These are phyloP conservation scores for Hyposmocoma kahamanoa DNA, from an alignment of 1,140 invertebrate species.

Conservation along the genomic window DNA sequence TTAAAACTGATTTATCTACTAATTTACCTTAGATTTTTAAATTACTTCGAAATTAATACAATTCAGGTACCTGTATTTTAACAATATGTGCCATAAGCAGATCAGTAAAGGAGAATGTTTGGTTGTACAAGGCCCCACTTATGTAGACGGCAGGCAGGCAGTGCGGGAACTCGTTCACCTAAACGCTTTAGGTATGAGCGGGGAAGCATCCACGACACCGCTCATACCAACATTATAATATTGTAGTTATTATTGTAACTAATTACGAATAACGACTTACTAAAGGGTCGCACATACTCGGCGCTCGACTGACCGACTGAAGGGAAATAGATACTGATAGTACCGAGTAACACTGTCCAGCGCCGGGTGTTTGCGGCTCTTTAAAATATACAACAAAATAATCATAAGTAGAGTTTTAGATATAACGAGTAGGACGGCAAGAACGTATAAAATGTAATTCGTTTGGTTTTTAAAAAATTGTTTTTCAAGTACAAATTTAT, in stretches of 20 bases:
- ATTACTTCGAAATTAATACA: no score
- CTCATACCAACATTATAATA: slow-evolving; percentile 73
- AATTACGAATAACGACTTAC: slow-evolving; percentile 56
- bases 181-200: slow-evolving; percentile 73
- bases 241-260: slow-evolving; percentile 68
- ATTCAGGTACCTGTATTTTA: no score
- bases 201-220: slow-evolving; percentile 68
- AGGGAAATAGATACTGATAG: background rate
- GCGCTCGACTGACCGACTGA: slow-evolving; percentile 1
- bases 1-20: no score
- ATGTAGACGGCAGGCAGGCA: slow-evolving; percentile 36
- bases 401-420: slow-evolving; percentile 61
- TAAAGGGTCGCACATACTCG: slow-evolving; percentile 20
- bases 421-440: slow-evolving; percentile 42
- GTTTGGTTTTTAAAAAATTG: slow-evolving; percentile 50
- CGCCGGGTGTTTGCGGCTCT: slow-evolving; percentile 27
- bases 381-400: slow-evolving; percentile 60
- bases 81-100: no score
- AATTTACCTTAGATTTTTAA: no score
- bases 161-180: slow-evolving; percentile 56
- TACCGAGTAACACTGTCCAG: slow-evolving; percentile 7
- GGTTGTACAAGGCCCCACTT: no score
- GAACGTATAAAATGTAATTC: slow-evolving; percentile 40
- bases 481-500: slow-evolving; percentile 69
- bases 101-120: no score